phyloP scores from a whole-genome alignment of 1,140 invertebrate species.

The Scaptomyza hsui region DNA sequence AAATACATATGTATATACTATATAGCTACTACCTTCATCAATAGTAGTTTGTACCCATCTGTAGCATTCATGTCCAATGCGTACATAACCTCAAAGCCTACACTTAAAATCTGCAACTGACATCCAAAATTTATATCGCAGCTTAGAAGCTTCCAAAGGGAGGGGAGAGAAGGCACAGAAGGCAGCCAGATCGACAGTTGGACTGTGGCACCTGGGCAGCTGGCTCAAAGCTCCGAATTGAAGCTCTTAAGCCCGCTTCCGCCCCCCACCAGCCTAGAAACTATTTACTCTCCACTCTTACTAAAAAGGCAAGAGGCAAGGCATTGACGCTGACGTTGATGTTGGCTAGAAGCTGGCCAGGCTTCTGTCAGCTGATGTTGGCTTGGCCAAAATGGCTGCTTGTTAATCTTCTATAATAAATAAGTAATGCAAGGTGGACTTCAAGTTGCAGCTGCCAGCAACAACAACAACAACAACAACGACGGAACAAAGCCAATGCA shows the following conservation, averaged over 20 bases:
- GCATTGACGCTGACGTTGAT: conserved; percentile 34
- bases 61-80: neutral
- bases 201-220: conserved; percentile 10
- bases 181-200: conserved; percentile 36
- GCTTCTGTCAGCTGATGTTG: conserved; percentile 31
- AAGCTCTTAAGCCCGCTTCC: conserved; percentile 12
- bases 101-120: conserved; percentile 41
- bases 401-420: conserved; percentile 81
- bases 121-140: conserved; percentile 67
- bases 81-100: conserved; percentile 29
- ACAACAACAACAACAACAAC: conserved; percentile 24
- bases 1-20: neutral
- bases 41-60: neutral
- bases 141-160: conserved; percentile 34
- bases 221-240: conserved; percentile 17
- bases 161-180: neutral
- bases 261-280: too few species aligned
- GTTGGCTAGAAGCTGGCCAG: conserved; percentile 9
- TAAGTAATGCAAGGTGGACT: conserved; percentile 69
- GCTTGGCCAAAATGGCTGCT: conserved; percentile 57
- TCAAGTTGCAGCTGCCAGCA: conserved; percentile 59
- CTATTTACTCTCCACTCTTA: neutral
- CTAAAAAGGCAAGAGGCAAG: conserved; percentile 27
- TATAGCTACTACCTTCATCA: too few species aligned
- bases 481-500: conserved; percentile 71